Evolutionary conservation across 2,888 invertebrate species (phyloP), one percentile per base, ranked within the genome.

Genomic region (Philonicus albiceps): DNA sequence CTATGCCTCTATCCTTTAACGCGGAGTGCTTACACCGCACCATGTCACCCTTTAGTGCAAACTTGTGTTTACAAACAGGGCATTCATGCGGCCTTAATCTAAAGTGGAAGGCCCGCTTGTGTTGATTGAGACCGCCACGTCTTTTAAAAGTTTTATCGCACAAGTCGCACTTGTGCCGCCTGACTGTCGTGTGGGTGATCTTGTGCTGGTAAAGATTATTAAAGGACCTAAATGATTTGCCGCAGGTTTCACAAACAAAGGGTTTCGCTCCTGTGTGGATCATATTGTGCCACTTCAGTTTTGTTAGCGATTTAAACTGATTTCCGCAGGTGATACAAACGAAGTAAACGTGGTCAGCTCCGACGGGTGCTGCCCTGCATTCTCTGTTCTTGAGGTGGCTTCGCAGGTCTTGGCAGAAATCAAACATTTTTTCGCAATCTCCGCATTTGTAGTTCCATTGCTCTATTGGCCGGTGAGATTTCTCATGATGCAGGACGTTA

Each of bases 41-140:
- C 91, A 92, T 92, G 87, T 92, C 92, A 81, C 90, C 90, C 89
- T 92, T 92, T 16, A 92, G 89, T 4, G 92, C 91, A 88, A 91
- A 92, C 6, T 90, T 88, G 87, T 91, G 90, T 86, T 90, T 90
- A 88, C 92, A 92, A 31, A 91, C 89, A 1, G 89, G 89, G 89
- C 92, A 92, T 76, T 90, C 89, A 86, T 91, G 90, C 0, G 92
- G 92, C 88, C 92, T 92, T 2, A 92, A 89, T 87, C 91, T 90
- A 87, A 92, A 88, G 88, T 92, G 92, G 88, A 90, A 91, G 2
- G 91, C 92, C 87, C 90, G 91, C 86, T 91, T 89, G 87, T 92
- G 92, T 88, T 92, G 92, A 13, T 90, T 90, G 30, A 92, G 87
- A 0, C 92, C 92, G 84, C 91, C 90, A 49, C 90, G 90, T 0